Evolutionary conservation across 2,888 invertebrate genomes (phyloP).

Genomic region (Hydrotaea cyrtoneurina): DNA sequence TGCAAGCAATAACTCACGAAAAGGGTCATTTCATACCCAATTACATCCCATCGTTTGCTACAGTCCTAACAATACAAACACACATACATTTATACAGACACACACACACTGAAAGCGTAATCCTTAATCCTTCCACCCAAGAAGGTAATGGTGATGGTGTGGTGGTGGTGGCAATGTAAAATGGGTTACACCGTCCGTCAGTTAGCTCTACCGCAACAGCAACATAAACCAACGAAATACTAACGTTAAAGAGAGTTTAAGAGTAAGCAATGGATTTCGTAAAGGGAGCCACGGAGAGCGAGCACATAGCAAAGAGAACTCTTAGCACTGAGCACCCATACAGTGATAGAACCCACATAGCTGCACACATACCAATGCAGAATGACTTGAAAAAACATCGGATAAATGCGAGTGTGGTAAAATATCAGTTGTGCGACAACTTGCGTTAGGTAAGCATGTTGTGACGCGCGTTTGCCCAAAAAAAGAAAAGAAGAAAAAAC

Average conservation of each 20-base stretch:
- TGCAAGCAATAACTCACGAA: too few relatives aligned
- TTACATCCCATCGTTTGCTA: constrained; percentile 41
- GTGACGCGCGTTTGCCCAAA: constrained; percentile 80
- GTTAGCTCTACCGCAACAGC: constrained; percentile 11
- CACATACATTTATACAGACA: constrained; percentile 13
- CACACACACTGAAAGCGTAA: constrained; percentile 18
- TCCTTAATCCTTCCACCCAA: constrained; percentile 60
- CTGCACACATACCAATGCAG: constrained; percentile 21
- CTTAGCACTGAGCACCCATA: not conserved
- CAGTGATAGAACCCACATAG: not conserved
- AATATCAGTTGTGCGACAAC: constrained; percentile 84
- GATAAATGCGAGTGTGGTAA: constrained; percentile 54
- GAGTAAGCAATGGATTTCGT: constrained; percentile 30
- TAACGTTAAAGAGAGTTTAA: constrained; percentile 22
- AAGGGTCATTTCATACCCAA: constrained; percentile 9
- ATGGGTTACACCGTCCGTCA: constrained; percentile 17
- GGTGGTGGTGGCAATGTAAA: constrained; percentile 42
- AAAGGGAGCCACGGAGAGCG: constrained; percentile 27
- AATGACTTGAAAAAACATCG: constrained; percentile 49
- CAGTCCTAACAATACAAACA: constrained; percentile 23
- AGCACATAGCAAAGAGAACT: not conserved
- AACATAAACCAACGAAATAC: constrained; percentile 21
- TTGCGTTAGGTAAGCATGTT: constrained; percentile 82
- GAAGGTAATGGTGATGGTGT: too few relatives aligned
- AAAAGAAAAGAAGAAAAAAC: constrained; percentile 34